Percentiles rank a stretch among this genome's conserved stretches.
These are phyloP conservation scores for Andrena praecox DNA, from an alignment of 2,888 invertebrate species.

Conservation along the genomic window DNA sequence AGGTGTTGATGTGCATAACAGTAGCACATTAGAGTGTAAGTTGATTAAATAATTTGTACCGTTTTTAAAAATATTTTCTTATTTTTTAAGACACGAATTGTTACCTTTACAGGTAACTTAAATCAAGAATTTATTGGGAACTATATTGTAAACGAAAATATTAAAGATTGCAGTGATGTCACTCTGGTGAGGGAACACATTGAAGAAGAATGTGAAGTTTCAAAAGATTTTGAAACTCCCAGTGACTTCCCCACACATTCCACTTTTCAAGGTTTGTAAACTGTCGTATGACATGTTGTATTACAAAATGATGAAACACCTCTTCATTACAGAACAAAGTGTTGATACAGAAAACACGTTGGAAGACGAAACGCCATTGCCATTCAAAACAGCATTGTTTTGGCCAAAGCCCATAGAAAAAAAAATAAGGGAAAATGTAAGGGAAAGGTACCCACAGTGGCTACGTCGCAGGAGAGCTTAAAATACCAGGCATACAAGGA, in stretches of 20 bases:
- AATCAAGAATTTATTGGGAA: background rate
- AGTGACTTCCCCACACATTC: background rate
- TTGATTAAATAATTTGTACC: slow-evolving; percentile 1
- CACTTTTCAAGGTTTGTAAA: background rate
- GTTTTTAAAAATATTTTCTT: background rate
- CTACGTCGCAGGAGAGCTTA: too few species aligned
- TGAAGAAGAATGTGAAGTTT: background rate
- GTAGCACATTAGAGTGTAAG: background rate
- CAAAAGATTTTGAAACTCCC: background rate
- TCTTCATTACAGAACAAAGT: too few species aligned
- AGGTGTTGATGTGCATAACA: background rate
- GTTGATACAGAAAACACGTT: too few species aligned
- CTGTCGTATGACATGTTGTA: too few species aligned
- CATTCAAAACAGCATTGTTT: too few species aligned
- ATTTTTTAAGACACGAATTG: background rate
- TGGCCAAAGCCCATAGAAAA: too few species aligned
- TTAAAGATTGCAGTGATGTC: background rate
- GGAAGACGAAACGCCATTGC: too few species aligned
- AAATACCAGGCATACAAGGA: too few species aligned
- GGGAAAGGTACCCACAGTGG: too few species aligned
- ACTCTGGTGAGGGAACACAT: background rate
- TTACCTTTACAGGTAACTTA: background rate
- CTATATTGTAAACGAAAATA: background rate
- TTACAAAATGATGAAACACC: too few species aligned
- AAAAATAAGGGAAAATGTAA: too few species aligned